Conservation (phyloP, 2,113 vertebrate species). For the Craseonycteris thonglongyai region DNA sequence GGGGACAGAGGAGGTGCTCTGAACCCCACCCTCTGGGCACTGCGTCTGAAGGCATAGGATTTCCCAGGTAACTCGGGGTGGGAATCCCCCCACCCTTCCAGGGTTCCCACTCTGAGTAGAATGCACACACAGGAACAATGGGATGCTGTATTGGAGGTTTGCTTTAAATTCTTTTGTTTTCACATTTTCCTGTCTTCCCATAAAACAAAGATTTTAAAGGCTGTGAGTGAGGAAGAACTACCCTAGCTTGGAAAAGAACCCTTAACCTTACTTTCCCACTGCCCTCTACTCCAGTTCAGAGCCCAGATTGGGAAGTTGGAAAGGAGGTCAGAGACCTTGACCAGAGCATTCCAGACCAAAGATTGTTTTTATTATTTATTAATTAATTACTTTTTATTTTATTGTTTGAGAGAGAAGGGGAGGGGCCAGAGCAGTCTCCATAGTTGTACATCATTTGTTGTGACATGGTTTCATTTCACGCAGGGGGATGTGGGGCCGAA, state of each 20-base stretch:
- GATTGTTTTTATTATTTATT: too few relatives aligned
- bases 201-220: not conserved
- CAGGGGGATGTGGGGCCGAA: too few relatives aligned
- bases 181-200: not conserved
- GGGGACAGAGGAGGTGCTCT: fast-evolving
- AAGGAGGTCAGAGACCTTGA: not conserved
- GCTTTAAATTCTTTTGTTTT: not conserved
- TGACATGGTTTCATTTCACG: too few relatives aligned
- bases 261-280: not conserved
- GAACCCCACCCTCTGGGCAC: too few relatives aligned
- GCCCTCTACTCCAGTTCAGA: not conserved
- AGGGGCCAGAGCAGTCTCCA: too few relatives aligned
- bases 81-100: fast-evolving
- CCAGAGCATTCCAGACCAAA: not conserved
- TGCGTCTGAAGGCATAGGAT: too few relatives aligned
- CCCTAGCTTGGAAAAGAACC: not conserved
- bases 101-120: too few relatives aligned
- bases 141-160: too few relatives aligned
- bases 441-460: too few relatives aligned
- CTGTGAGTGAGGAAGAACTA: not conserved
- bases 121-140: not conserved
- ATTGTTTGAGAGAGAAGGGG: too few relatives aligned
- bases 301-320: not conserved
- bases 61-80: not conserved
- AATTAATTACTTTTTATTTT: too few relatives aligned